These are phyloP conservation scores for Nysson spinosus DNA, from an alignment of 2,888 invertebrate species.

Conservation along the genomic window DNA sequence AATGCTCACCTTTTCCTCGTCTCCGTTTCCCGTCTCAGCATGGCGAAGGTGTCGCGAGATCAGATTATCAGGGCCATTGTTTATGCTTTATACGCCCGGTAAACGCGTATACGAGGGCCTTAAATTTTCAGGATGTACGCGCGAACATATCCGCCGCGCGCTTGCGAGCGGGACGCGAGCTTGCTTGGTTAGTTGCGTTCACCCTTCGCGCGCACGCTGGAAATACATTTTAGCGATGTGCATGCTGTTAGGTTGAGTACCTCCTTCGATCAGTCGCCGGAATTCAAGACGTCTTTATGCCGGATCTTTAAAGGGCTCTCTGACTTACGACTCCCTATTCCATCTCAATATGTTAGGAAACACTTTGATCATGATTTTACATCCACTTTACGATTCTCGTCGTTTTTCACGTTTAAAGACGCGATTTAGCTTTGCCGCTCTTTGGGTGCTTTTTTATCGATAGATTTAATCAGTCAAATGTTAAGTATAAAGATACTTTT, in stretches of 20 bases:
- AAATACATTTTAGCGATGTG: not conserved
- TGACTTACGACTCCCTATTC: constrained; percentile 44
- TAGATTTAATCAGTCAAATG: too few species aligned
- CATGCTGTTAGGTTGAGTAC: constrained; percentile 14
- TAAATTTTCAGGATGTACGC: constrained; percentile 55
- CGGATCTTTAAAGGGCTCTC: constrained; percentile 30
- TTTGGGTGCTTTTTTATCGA: too few species aligned
- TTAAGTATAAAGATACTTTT: too few species aligned
- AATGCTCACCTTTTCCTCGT: constrained; percentile 7
- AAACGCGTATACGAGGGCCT: constrained; percentile 25
- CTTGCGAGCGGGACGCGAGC: not conserved
- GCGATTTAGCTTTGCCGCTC: too few species aligned
- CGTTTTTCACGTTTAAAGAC: too few species aligned
- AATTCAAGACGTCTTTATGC: constrained; percentile 56
- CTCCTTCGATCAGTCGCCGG: constrained; percentile 25
- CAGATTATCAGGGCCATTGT: constrained; percentile 61
- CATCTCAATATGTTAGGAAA: constrained; percentile 32
- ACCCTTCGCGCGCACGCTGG: not conserved
- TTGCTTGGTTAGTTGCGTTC: constrained; percentile 13
- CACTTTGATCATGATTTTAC: not conserved
- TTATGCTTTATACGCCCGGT: constrained; percentile 54
- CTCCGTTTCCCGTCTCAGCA: constrained; percentile 4
- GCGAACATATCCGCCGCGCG: constrained; percentile 16
- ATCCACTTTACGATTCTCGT: not conserved
- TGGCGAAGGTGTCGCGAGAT: constrained; percentile 52